Evolutionary conservation across 1,140 invertebrate species (phyloP), one percentile per base, ranked within the genome.

Genomic region (Microplitis mediator): DNA sequence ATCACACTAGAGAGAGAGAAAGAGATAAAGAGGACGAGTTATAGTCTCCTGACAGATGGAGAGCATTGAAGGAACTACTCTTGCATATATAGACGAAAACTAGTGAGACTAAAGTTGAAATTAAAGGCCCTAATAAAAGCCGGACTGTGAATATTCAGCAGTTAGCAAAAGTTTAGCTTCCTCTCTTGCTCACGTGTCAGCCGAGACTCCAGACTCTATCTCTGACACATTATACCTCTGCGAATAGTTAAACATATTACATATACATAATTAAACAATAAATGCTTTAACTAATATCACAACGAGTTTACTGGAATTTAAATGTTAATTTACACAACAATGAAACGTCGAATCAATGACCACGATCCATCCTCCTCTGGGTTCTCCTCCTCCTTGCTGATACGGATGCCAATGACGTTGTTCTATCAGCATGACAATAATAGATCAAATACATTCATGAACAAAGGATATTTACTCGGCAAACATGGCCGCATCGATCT

Each of bases 401-500:
- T 68, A 35, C 45, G 34, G 14, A 52, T 16, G 34, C 52, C 32
- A 16, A 45, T 69, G 54, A 36, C 36, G 23, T 60, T 39, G 36
- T 60, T 13, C 6, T 11, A 36, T 34, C 11, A 50, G 14, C 6
- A 8, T 16, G 67, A 45, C 16, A 60, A 39, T 60, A 45, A 69
- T 56, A 31, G 66, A 35, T 35, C 14, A 34, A 54, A 54, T 69
- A 50, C 35, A 69, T 60, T 60, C 54, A 32, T 60, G 14, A 69
- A 69, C 56, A 23, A 58, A 60, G 67, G 67, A 69, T 69, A 69
- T 69, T 69, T 69, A 69, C 67, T 35, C 54, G 11, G 67, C 67
- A 69, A 69, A 69, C 54, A 60, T 45, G 34, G 36, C 60, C 11
- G 14, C 52, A 35, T 60, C 45, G 56, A 69, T 69, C 54, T 69